Evolutionary conservation across 2,888 invertebrate species (phyloP).

Genomic region (Callinectes sapidus): DNA sequence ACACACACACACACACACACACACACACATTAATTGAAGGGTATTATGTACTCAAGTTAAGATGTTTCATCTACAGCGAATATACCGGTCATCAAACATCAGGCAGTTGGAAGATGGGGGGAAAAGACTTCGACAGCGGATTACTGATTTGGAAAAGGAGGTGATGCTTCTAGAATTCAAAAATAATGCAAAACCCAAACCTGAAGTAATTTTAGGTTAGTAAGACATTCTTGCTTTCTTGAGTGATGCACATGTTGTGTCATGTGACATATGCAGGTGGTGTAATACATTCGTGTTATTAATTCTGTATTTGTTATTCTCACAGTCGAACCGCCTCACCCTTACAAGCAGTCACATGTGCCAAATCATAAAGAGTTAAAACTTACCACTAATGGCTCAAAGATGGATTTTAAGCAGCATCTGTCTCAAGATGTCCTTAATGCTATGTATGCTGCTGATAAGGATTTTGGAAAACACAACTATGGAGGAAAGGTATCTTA

Average conservation of each 20-base stretch:
- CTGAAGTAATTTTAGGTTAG: conserved; percentile 51
- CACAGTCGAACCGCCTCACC: conserved; percentile 4
- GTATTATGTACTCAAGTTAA: background rate
- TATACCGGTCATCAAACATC: background rate
- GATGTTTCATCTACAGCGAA: conserved; percentile 16
- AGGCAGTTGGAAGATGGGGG: conserved; percentile 73
- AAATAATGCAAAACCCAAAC: conserved; percentile 36
- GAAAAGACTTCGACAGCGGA: conserved; percentile 67
- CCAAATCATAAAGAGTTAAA: background rate
- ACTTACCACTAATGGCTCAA: background rate
- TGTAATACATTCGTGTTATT: background rate
- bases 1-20: too few species aligned
- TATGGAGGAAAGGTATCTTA: conserved; percentile 71
- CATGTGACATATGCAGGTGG: background rate
- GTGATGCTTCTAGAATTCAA: conserved; percentile 67
- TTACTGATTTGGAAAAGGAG: conserved; percentile 70
- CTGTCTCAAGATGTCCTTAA: conserved; percentile 62
- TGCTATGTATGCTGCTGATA: conserved; percentile 59
- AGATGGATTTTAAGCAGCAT: conserved; percentile 5
- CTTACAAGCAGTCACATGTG: conserved; percentile 47
- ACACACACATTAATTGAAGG: background rate
- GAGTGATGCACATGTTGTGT: background rate
- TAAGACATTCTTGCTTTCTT: background rate
- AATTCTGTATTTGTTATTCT: background rate
- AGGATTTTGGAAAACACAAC: conserved; percentile 49